Evolutionary conservation across 2,888 invertebrate genomes (phyloP).

Genomic region (Diarsia rubi): DNA sequence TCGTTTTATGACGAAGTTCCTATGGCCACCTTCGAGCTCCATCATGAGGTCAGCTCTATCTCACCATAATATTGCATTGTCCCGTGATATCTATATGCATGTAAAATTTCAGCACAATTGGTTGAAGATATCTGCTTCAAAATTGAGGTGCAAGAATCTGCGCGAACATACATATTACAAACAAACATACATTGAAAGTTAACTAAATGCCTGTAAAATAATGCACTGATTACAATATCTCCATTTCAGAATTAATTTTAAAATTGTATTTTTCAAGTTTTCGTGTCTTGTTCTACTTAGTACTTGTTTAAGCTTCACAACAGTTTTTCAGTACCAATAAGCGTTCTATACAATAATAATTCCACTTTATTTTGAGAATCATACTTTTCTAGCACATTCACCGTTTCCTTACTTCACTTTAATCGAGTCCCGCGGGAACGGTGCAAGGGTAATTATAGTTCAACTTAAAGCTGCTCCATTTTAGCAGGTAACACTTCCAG

Average conservation of each 20-base stretch:
- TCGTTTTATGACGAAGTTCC: no score
- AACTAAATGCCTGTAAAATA: no score
- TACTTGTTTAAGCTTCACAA: background rate
- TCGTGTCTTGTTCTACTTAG: background rate
- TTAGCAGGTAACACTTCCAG: conserved; percentile 65
- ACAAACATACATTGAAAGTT: no score
- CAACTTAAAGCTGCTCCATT: conserved; percentile 68
- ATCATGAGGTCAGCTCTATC: no score
- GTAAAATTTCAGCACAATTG: no score
- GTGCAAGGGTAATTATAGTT: conserved; percentile 75
- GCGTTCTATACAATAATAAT: background rate
- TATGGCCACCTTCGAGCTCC: no score
- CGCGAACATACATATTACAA: no score
- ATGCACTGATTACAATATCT: background rate
- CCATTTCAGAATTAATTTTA: background rate
- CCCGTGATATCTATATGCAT: no score
- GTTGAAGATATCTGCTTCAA: no score
- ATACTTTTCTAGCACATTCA: background rate
- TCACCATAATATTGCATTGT: no score
- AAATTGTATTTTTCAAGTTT: background rate
- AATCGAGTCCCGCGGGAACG: conserved; percentile 66
- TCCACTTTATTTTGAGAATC: background rate
- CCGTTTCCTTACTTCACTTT: conserved; percentile 32
- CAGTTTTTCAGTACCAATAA: background rate
- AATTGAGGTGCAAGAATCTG: no score